Percentiles rank a stretch among this genome's conserved stretches.
Conservation (phyloP, 2,888 invertebrate genomes). For the Doris montereyensis region DNA sequence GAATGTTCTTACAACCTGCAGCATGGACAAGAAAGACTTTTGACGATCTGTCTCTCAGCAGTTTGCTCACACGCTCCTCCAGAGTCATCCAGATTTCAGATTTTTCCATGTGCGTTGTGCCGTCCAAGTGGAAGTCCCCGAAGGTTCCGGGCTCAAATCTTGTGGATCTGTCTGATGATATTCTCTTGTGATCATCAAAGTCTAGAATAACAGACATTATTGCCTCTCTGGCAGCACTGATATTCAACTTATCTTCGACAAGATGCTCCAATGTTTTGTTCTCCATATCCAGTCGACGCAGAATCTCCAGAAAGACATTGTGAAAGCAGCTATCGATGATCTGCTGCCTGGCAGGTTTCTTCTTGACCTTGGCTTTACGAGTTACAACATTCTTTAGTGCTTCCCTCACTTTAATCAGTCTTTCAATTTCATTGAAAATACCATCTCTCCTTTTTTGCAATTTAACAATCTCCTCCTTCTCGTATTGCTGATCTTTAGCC, state of each 20-base stretch:
- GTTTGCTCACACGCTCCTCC: slow-evolving; percentile 32
- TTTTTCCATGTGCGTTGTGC: not conserved
- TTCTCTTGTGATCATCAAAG: slow-evolving; percentile 12
- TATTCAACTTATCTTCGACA: slow-evolving; percentile 33
- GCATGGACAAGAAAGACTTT: not conserved
- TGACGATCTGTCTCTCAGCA: slow-evolving; percentile 3
- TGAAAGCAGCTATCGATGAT: slow-evolving; percentile 33
- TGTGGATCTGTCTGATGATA: slow-evolving; percentile 26
- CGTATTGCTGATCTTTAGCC: slow-evolving; percentile 16
- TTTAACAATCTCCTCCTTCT: not conserved
- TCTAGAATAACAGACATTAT: slow-evolving; percentile 23
- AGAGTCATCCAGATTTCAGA: slow-evolving; percentile 33
- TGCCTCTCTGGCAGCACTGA: slow-evolving; percentile 35
- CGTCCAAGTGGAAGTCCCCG: slow-evolving; percentile 20
- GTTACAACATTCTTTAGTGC: slow-evolving; percentile 34
- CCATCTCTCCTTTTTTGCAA: slow-evolving; percentile 18
- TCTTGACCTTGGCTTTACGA: slow-evolving; percentile 15
- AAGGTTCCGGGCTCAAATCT: slow-evolving; percentile 37
- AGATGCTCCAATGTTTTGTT: not conserved
- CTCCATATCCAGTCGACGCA: slow-evolving; percentile 13
- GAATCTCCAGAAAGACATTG: slow-evolving; percentile 36
- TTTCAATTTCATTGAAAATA: not conserved
- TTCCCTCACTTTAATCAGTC: slow-evolving; percentile 25
- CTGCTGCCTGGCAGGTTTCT: not conserved
- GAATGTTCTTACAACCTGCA: slow-evolving; percentile 22